Evolutionary conservation across 2,113 vertebrate genomes (phyloP).

Genomic region (Procavia capensis): DNA sequence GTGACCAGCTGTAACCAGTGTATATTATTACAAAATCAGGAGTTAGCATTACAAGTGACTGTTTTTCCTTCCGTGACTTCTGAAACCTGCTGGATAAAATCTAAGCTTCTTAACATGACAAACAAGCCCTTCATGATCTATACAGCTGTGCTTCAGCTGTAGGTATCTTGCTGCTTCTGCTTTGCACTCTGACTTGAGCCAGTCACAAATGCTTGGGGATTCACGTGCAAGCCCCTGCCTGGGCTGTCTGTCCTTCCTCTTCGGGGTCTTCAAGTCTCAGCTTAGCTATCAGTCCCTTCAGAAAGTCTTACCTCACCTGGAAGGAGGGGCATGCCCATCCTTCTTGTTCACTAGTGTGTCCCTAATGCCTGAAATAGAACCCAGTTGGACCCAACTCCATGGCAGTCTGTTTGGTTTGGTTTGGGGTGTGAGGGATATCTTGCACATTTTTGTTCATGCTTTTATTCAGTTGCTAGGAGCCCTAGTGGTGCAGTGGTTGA

Average conservation of each 20-base stretch:
- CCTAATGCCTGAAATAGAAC: not conserved
- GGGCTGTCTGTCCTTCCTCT: not conserved
- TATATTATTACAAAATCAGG: not conserved
- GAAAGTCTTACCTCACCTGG: not conserved
- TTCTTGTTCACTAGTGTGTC: not conserved
- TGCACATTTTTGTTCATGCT: too few relatives aligned
- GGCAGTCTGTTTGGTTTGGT: too few relatives aligned
- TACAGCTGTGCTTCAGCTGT: not conserved
- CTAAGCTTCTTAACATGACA: not conserved
- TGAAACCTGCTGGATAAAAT: not conserved
- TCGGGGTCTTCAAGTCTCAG: not conserved
- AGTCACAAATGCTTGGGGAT: not conserved
- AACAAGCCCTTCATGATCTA: not conserved
- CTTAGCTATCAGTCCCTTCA: not conserved
- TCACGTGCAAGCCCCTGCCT: not conserved
- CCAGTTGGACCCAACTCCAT: too few relatives aligned
- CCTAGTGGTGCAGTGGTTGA: too few relatives aligned
- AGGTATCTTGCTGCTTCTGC: fast-evolving
- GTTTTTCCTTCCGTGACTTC: not conserved
- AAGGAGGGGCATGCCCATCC: not conserved
- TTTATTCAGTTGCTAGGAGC: too few relatives aligned
- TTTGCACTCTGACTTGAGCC: not conserved
- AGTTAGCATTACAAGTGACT: not conserved
- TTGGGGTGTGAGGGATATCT: too few relatives aligned
- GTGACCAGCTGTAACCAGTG: not conserved